phyloP scores from a whole-genome alignment of 2,797 vertebrate genomes.

The Danio choprae region DNA sequence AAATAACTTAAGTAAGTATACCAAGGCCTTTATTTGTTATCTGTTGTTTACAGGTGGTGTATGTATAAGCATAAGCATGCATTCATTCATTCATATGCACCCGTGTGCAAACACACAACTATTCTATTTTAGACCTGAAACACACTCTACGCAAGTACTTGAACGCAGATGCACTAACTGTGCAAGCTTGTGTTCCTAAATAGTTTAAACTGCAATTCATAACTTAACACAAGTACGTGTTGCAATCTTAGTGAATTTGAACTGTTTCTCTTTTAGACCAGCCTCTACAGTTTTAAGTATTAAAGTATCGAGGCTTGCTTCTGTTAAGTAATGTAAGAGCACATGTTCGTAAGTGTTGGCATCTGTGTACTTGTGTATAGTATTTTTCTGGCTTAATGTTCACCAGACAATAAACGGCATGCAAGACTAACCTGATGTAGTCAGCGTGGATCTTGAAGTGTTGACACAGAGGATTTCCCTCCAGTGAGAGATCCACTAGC shows the following conservation, averaged over 20 bases:
- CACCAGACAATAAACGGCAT: slow-evolving; percentile 13
- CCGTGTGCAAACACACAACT: background rate
- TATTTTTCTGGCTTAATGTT: slow-evolving; percentile 22
- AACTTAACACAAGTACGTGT: background rate
- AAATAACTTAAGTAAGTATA: too few species aligned
- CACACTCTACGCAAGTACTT: slow-evolving; percentile 9
- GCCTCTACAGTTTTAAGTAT: background rate
- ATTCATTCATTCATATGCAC: background rate
- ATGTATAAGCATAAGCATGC: background rate
- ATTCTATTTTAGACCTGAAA: slow-evolving; percentile 1
- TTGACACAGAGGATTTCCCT: slow-evolving; percentile 85
- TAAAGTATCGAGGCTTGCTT: background rate
- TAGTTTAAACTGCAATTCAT: background rate
- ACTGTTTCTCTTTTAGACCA: background rate
- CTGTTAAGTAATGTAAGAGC: background rate
- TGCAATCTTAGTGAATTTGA: background rate
- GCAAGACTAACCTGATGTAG: slow-evolving; percentile 89
- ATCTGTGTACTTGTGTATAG: slow-evolving; percentile 15
- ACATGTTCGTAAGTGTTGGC: background rate
- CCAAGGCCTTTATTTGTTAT: background rate
- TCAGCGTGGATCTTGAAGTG: slow-evolving; percentile 85
- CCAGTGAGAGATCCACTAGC: slow-evolving; percentile 88
- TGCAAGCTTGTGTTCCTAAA: background rate
- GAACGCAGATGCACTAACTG: background rate
- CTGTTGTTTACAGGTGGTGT: background rate